phyloP scores from a whole-genome alignment of 2,797 vertebrate genomes.

The Caiman crocodilus region DNA sequence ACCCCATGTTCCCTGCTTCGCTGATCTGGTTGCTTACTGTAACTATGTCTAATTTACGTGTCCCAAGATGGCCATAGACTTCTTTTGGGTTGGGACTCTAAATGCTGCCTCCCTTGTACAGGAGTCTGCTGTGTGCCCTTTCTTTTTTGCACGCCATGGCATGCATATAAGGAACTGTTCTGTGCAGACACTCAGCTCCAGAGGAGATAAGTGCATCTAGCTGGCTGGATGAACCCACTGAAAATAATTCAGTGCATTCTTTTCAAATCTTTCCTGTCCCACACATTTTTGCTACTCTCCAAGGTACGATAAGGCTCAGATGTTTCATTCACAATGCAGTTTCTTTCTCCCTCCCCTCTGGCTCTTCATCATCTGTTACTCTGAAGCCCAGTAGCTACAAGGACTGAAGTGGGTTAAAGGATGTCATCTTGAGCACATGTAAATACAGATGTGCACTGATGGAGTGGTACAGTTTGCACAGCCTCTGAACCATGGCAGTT shows the following conservation, averaged over 20 bases:
- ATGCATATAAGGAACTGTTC: neutral
- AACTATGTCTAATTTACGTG: neutral
- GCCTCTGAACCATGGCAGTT: neutral
- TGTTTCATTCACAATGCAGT: neutral
- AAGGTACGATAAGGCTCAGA: neutral
- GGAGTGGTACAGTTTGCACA: rapidly evolving
- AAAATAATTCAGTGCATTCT: neutral
- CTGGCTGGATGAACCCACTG: neutral
- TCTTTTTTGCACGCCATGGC: neutral
- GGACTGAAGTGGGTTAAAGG: neutral
- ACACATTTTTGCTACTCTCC: neutral
- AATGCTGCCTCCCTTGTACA: neutral
- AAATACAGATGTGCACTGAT: neutral
- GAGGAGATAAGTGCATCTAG: no score
- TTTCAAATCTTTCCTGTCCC: neutral
- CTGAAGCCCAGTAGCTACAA: neutral
- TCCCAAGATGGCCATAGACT: neutral
- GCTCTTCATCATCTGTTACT: neutral
- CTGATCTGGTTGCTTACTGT: neutral
- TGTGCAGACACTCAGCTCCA: neutral
- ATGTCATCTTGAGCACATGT: rapidly evolving
- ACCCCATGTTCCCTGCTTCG: neutral
- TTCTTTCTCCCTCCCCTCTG: neutral
- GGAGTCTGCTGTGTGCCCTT: neutral
- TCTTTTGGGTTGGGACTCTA: neutral